These are phyloP conservation scores for Acanthurus leucopareius DNA, from an alignment of 2,797 vertebrate genomes.

Conservation along the genomic window DNA sequence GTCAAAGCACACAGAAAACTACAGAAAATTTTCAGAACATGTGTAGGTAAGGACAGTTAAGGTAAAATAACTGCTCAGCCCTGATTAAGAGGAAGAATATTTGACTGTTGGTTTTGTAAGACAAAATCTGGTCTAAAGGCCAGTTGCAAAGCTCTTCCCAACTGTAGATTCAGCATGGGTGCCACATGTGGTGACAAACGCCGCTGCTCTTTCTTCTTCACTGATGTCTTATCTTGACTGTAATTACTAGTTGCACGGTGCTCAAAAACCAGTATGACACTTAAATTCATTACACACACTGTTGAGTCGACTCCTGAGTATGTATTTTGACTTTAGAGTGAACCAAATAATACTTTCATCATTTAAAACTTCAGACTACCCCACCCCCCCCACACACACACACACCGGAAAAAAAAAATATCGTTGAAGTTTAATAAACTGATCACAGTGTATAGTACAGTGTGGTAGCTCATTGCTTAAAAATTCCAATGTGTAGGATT, in stretches of 20 bases:
- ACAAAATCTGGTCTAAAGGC: conserved; percentile 8
- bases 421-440: not conserved
- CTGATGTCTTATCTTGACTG: conserved; percentile 53
- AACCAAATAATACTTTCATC: conserved; percentile 23
- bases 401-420: not conserved
- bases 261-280: conserved; percentile 46
- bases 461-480: not conserved
- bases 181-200: conserved; percentile 33
- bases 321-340: conserved; percentile 36
- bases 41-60: no score
- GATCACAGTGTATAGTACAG: not conserved
- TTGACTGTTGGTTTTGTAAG: not conserved
- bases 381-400: not conserved
- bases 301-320: conserved; percentile 40
- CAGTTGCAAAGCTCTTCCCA: conserved; percentile 15
- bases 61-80: no score
- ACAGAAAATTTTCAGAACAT: no score
- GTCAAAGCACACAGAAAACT: no score
- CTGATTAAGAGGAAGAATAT: conserved; percentile 1
- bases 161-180: conserved; percentile 35
- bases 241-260: conserved; percentile 52
- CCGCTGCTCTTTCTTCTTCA: conserved; percentile 22
- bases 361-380: conserved; percentile 8
- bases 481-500: no score
- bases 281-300: conserved; percentile 47